Conservation (phyloP, 2,888 invertebrate species). For the Tigriopus californicus region DNA sequence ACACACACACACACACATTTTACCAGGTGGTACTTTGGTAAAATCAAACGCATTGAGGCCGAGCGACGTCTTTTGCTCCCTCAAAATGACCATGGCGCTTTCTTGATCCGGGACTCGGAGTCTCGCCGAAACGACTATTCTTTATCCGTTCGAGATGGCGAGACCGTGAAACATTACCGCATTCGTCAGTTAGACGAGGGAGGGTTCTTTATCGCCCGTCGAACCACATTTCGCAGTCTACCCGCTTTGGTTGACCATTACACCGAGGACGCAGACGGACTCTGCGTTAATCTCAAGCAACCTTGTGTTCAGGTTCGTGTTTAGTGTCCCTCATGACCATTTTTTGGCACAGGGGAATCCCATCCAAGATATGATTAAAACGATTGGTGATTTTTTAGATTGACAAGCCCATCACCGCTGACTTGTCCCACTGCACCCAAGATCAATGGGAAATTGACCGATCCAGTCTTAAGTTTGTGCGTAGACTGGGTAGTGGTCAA, state of each 20-base stretch:
- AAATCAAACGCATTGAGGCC: conserved; percentile 97
- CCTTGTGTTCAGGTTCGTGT: conserved; percentile 68
- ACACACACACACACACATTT: too few species aligned
- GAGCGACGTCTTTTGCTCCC: conserved; percentile 90
- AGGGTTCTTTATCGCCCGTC: conserved; percentile 94
- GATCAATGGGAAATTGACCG: conserved; percentile 38
- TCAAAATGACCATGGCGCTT: conserved; percentile 97
- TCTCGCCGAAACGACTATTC: conserved; percentile 97
- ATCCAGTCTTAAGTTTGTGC: conserved; percentile 32
- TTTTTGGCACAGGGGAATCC: neutral
- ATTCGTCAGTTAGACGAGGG: conserved; percentile 94
- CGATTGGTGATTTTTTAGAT: neutral
- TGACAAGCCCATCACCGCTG: conserved; percentile 21
- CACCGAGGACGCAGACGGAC: conserved; percentile 92
- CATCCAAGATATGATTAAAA: neutral
- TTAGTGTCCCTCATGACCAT: too few species aligned
- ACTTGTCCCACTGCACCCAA: conserved; percentile 36
- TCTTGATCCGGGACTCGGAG: conserved; percentile 94
- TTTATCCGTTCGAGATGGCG: conserved; percentile 96
- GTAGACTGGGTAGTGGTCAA: conserved; percentile 37
- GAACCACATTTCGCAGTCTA: conserved; percentile 87
- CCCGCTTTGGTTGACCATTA: conserved; percentile 96
- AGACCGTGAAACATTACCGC: conserved; percentile 97
- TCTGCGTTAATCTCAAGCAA: conserved; percentile 89
- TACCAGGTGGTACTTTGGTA: conserved; percentile 98